A percentile compares a stretch with the other conserved stretches of the same genome.
These are phyloP conservation scores for Atta texana DNA, from an alignment of 1,140 invertebrate species.

Conservation along the genomic window DNA sequence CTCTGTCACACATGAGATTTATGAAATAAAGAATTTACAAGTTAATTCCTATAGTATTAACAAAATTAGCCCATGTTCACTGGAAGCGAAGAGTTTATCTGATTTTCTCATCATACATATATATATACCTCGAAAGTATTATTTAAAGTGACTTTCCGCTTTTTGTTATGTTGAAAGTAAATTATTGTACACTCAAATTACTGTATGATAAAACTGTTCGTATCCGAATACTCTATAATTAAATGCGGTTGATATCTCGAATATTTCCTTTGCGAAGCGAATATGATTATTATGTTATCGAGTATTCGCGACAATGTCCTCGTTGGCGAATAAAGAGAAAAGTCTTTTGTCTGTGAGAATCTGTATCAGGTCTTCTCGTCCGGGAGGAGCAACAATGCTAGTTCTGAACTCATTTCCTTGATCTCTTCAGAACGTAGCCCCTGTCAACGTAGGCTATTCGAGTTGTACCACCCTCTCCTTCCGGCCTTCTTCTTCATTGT, in stretches of 20 bases:
- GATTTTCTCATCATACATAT: not conserved
- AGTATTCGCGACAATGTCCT: not conserved
- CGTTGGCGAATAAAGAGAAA: conserved; percentile 7
- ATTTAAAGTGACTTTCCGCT: not conserved
- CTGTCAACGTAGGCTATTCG: conserved; percentile 55
- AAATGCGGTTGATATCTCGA: not conserved
- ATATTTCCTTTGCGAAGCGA: too few relatives aligned
- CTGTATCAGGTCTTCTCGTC: conserved; percentile 52
- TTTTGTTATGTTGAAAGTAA: not conserved
- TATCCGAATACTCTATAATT: not conserved
- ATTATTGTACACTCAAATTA: not conserved
- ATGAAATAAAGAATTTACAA: conserved; percentile 29
- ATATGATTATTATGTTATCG: not conserved
- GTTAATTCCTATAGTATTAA: not conserved
- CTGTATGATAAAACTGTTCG: not conserved
- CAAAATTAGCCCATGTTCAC: not conserved
- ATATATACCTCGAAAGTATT: not conserved
- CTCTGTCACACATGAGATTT: not conserved
- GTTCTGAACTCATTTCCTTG: conserved; percentile 59
- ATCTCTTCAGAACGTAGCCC: conserved; percentile 59
- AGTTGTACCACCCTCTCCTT: conserved; percentile 35
- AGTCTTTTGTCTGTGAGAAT: conserved; percentile 62
- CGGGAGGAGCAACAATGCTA: conserved; percentile 60
- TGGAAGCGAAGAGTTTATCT: not conserved
- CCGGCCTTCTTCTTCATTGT: conserved; percentile 63